Evolutionary conservation across 2,113 vertebrate species (phyloP), one percentile per base, ranked within the genome.

Genomic region (Acrocephalus arundinaceus): DNA sequence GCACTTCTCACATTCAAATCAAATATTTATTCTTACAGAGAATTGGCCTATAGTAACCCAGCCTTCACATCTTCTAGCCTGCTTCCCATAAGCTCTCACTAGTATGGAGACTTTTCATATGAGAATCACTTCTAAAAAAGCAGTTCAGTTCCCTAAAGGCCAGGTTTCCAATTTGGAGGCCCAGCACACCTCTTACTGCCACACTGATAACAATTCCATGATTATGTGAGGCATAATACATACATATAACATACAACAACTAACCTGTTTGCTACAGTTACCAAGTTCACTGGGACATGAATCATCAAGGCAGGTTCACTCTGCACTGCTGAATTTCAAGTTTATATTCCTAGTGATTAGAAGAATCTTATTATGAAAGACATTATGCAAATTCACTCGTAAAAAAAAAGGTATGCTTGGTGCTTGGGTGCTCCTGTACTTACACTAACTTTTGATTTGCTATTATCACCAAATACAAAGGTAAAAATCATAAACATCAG

Each of bases 261-360:
- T 41, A 87, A 75, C 6, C 45, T 61, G 52, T 75, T 81, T 95
- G 77, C 70, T 96, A 95, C 89, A 95, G 94, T 75, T 96, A 88
- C 85, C 73, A 80, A 31, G 20, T 74, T 93, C 57, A 93, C 70
- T 80, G 27, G 87, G 63, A 80, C 52, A 48, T 95, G 90, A 97
- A 71, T 97, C 96, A 96, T 59, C 84, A 74, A 85, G 67, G 65
- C 85, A 97, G 18, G 13, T 70, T 87, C 22, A 52, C 89, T 93
- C 78, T 76, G 72, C 68, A 94, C 89, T 81, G 74, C 33, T 77
- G 65, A 97, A 85, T 75, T 88, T 65, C 89, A 83, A 75, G 87
- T 10, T 88, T 76, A 71, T 23, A 68, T 55, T 91, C 73, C 77
- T 57, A 84, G 51, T 51, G 68, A 96, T 58, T 58, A 93, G 48